A percentile compares a stretch with the other conserved stretches of the same genome.
phyloP scores from a whole-genome alignment of 2,888 invertebrate genomes.

The Macaria notata region DNA sequence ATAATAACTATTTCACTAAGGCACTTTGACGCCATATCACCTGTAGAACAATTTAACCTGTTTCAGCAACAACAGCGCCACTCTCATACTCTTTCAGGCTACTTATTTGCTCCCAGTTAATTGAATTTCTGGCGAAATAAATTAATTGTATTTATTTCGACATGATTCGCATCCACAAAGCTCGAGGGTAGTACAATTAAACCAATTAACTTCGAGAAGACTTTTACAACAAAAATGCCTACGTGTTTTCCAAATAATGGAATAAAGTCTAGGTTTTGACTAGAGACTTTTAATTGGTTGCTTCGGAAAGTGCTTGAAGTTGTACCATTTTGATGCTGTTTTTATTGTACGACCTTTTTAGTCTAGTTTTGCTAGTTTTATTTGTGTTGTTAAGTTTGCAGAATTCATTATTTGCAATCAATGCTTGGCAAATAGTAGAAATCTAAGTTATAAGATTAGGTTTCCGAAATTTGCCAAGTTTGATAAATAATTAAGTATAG shows the following conservation, averaged over 20 bases:
- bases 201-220: conserved; percentile 23
- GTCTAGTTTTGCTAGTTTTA: conserved; percentile 5
- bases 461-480: no score
- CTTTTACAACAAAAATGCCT: conserved; percentile 15
- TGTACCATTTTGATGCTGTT: conserved; percentile 1
- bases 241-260: conserved; percentile 8
- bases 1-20: no score
- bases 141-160: conserved; percentile 29
- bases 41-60: background rate
- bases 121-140: conserved; percentile 23
- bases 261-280: conserved; percentile 5
- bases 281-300: conserved; percentile 19
- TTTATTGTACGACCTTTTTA: conserved; percentile 4
- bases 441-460: background rate
- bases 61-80: conserved; percentile 4
- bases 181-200: conserved; percentile 23
- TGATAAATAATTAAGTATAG: no score
- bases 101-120: conserved; percentile 13
- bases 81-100: conserved; percentile 12
- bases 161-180: conserved; percentile 27
- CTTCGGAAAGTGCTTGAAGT: background rate
- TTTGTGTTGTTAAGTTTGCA: background rate
- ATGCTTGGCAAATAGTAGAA: background rate
- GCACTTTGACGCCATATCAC: no score
- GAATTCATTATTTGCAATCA: background rate